Base-by-base conservation (phyloP, 2,888 invertebrate species). In the Colostygia pectinataria region DNA sequence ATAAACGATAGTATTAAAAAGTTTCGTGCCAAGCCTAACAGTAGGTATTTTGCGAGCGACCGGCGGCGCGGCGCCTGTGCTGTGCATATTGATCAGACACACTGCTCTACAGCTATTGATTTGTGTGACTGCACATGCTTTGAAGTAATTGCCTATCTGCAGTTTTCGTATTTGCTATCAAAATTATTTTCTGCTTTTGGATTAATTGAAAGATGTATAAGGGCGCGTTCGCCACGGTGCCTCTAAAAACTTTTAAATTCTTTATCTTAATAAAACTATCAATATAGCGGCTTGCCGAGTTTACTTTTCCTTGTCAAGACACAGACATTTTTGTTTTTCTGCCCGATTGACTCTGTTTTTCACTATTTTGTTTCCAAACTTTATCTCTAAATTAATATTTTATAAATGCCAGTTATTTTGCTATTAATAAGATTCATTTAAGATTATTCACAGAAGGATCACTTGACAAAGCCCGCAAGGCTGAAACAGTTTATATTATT, bases 41-140 rank as follows among this genome's bases (percentile, higher is more conserved):
- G 43, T 45, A 45, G 39, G n/a, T n/a, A n/a, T n/a, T n/a, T n/a
- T n/a, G 41, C 38, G n/a, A 50, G 54, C 40, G 9, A 53, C 50
- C 46, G 59, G 57, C 59, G 59, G 9, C 50, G 48, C 46, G 59
- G 57, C 59, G 59, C 57, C 57, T 51, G 38, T 36, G 28, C 43
- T 43, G 46, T 38, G 59, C 51, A 55, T 59, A 57, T 45, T 51
- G 45, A 53, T 46, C 33, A 43, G 46, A 23, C 31, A 51, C 24
- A 44, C 27, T 46, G 38, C 43, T 34, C 42, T 37, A 36, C 40
- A 28, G 20, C 28, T 43, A 33, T 54, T 53, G 53, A 57, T 59
- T 59, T 57, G 59, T 52, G 55, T 56, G 47, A 43, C 47, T 53
- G 59, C 53, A 54, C 56, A 54, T 47, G 45, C 45, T 42, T 42